Conservation (phyloP, 2,888 invertebrate species). For the Scaptomyza parva region DNA sequence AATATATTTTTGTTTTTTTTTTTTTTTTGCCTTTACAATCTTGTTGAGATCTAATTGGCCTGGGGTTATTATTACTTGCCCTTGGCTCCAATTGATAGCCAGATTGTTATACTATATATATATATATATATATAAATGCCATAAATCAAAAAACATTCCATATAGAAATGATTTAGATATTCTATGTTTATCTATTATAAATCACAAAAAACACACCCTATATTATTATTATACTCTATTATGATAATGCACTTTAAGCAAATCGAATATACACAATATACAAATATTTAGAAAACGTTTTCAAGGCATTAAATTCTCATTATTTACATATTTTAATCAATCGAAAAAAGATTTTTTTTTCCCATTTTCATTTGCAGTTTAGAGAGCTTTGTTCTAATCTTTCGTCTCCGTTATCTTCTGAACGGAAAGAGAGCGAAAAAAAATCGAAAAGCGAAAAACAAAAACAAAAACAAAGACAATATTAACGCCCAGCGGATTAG, state of each 20-base stretch:
- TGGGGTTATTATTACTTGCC: slow-evolving; percentile 2
- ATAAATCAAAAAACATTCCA: slow-evolving; percentile 35
- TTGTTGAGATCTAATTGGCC: slow-evolving; percentile 13
- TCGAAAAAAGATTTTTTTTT: no score
- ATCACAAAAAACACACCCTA: slow-evolving; percentile 8
- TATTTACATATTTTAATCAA: slow-evolving; percentile 9
- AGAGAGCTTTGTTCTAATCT: slow-evolving; percentile 13
- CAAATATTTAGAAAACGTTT: neutral
- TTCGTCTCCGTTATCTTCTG: neutral
- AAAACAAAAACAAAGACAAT: neutral
- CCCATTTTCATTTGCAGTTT: no score
- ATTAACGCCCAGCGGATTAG: slow-evolving; percentile 20
- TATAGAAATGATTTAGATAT: slow-evolving; percentile 4
- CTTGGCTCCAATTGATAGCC: slow-evolving; percentile 22
- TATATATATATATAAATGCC: slow-evolving; percentile 3
- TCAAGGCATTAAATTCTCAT: slow-evolving; percentile 2
- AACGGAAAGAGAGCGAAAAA: neutral
- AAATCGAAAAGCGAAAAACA: no score
- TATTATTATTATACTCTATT: slow-evolving; percentile 4
- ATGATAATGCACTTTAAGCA: slow-evolving; percentile 22
- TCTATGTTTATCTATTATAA: slow-evolving; percentile 13
- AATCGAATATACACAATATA: slow-evolving; percentile 45
- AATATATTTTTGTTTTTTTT: slow-evolving; percentile 3
- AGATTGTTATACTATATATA: slow-evolving; percentile 9
- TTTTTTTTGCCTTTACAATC: slow-evolving; percentile 12